These are phyloP conservation scores for Ooceraea biroi DNA, from an alignment of 1,140 invertebrate species.

Conservation along the genomic window DNA sequence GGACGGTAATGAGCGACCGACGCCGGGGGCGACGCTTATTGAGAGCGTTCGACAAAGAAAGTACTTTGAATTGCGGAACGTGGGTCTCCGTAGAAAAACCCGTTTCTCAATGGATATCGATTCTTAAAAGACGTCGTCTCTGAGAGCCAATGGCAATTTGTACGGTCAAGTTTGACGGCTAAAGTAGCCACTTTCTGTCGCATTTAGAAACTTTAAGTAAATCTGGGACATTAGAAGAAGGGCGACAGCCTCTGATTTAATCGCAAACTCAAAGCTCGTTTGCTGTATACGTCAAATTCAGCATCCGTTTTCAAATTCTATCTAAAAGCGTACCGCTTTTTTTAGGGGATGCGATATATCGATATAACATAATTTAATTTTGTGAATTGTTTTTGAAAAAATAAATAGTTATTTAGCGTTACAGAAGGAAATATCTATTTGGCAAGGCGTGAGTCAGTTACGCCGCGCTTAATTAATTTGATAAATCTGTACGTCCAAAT, in stretches of 20 bases:
- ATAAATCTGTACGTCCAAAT: conserved; percentile 19
- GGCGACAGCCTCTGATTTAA: background rate
- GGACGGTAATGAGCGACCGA: conserved; percentile 38
- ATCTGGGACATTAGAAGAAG: background rate
- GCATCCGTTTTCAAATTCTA: background rate
- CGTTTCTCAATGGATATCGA: conserved; percentile 9
- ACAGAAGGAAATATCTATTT: background rate
- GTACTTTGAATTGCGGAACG: background rate
- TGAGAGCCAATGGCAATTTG: conserved; percentile 8
- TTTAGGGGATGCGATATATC: background rate
- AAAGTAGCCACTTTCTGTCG: background rate
- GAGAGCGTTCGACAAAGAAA: background rate
- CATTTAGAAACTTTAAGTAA: background rate
- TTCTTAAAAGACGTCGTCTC: conserved; percentile 5
- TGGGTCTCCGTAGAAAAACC: background rate
- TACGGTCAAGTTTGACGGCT: too few species aligned
- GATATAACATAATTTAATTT: background rate
- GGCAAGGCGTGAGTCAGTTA: background rate
- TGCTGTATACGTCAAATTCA: background rate
- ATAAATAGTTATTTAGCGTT: background rate
- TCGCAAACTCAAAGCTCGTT: background rate
- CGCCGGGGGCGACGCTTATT: background rate
- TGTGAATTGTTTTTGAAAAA: too few species aligned
- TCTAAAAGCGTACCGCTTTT: background rate
- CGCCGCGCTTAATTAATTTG: background rate